Conservation (phyloP, 2,797 vertebrate species). For the Rachycentron canadum region DNA sequence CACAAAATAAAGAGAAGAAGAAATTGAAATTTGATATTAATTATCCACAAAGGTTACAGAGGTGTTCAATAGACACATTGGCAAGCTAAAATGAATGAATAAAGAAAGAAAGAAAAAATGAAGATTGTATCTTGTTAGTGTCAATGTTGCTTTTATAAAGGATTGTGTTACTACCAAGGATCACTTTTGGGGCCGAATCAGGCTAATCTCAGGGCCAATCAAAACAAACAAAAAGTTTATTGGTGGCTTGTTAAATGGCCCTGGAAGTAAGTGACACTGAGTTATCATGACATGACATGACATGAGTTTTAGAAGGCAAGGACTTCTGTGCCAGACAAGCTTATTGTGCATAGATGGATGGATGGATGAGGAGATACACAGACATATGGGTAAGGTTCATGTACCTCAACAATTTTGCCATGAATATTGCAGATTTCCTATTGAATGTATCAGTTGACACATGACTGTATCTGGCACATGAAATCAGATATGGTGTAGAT, state of each 20-base stretch:
- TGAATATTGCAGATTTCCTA: background rate
- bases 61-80: background rate
- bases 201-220: background rate
- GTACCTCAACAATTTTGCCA: background rate
- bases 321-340: background rate
- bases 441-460: background rate
- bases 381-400: background rate
- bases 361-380: too few relatives aligned
- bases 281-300: too few relatives aligned
- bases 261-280: background rate
- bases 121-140: background rate
- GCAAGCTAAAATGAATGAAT: background rate
- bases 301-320: background rate
- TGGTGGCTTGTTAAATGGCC: background rate
- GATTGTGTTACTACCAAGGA: background rate
- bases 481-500: background rate
- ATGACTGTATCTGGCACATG: background rate
- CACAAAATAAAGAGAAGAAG: background rate
- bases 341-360: too few relatives aligned
- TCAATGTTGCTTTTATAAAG: background rate
- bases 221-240: background rate
- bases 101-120: background rate
- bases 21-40: conserved; percentile 28
- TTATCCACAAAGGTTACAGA: background rate
- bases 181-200: too few relatives aligned